Percentiles rank a stretch among this genome's conserved stretches.
Conservation (phyloP, 53 echinoderm and acorn worm species). For the Stichopus horrens region DNA sequence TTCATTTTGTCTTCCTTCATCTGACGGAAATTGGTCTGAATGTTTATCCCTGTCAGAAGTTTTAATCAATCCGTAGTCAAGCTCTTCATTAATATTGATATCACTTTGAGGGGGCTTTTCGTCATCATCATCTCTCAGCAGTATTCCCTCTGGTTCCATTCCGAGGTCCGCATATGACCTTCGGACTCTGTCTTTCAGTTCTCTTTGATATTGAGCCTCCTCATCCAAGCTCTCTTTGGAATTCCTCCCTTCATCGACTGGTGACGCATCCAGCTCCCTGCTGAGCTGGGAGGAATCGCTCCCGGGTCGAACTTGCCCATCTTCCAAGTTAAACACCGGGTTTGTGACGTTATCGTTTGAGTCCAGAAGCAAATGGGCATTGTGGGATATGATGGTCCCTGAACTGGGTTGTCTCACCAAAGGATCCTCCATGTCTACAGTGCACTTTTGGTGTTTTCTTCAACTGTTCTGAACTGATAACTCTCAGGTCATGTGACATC, state of each 20-base stretch:
- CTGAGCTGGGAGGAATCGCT: conserved; percentile 45
- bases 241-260: conserved; percentile 55
- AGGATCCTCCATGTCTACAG: conserved; percentile 20
- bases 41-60: not conserved
- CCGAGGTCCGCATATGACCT: conserved; percentile 86
- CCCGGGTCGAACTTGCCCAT: not conserved
- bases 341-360: conserved; percentile 24
- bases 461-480: too few species aligned
- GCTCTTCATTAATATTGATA: conserved; percentile 49
- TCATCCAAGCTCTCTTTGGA: conserved; percentile 52
- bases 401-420: conserved; percentile 40
- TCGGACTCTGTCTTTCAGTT: conserved; percentile 75
- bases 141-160: conserved; percentile 78
- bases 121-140: conserved; percentile 62
- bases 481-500: too few species aligned
- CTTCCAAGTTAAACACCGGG: not conserved
- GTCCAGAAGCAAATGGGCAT: conserved; percentile 64
- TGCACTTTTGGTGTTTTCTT: too few species aligned
- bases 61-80: conserved; percentile 42
- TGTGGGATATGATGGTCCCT: conserved; percentile 69
- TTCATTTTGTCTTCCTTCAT: not conserved
- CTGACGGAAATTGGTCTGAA: not conserved
- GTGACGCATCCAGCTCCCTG: conserved; percentile 76
- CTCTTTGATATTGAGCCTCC: conserved; percentile 84
- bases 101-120: conserved; percentile 26